Evolutionary conservation across 2,113 vertebrate species (phyloP).

Genomic region (Gallinago jamesoni): DNA sequence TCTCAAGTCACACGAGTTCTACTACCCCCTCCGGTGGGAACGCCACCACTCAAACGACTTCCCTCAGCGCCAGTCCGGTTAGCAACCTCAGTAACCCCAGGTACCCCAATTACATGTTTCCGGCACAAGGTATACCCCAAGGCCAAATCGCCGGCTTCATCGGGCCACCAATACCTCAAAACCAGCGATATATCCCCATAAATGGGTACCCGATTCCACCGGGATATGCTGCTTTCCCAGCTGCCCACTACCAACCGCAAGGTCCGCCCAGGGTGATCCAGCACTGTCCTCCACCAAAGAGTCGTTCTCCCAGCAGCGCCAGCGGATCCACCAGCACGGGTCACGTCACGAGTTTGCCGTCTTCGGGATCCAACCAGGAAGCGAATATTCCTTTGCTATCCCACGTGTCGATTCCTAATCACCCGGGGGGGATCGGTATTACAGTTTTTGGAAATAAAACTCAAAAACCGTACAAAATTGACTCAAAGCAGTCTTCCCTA

Average conservation of each 20-base stretch:
- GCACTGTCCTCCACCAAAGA: constrained; percentile 96
- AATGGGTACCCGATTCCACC: constrained; percentile 95
- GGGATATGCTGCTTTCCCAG: constrained; percentile 93
- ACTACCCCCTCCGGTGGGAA: constrained; percentile 95
- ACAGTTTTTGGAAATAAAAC: constrained; percentile 87
- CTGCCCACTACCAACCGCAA: constrained; percentile 85
- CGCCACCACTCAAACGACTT: constrained; percentile 98
- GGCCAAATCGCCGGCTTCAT: constrained; percentile 88
- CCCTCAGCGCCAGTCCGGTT: constrained; percentile 94
- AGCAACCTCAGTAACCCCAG: constrained; percentile 96
- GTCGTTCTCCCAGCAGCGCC: constrained; percentile 96
- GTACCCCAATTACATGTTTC: constrained; percentile 92
- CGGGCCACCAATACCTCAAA: constrained; percentile 82
- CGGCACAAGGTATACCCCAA: constrained; percentile 83
- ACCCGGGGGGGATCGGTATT: constrained; percentile 78
- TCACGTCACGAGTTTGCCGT: constrained; percentile 93
- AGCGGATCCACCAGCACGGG: constrained; percentile 98
- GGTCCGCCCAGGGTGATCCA: constrained; percentile 87
- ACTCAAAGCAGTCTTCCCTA: constrained; percentile 88
- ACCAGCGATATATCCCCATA: constrained; percentile 94
- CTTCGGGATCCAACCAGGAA: constrained; percentile 96
- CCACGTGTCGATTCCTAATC: constrained; percentile 85
- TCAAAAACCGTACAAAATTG: constrained; percentile 88
- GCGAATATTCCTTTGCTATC: constrained; percentile 95
- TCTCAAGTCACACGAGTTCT: constrained; percentile 95